Evolutionary conservation across 2,888 invertebrate species (phyloP), one percentile per base, ranked within the genome.

Genomic region (Synergus umbraculus): DNA sequence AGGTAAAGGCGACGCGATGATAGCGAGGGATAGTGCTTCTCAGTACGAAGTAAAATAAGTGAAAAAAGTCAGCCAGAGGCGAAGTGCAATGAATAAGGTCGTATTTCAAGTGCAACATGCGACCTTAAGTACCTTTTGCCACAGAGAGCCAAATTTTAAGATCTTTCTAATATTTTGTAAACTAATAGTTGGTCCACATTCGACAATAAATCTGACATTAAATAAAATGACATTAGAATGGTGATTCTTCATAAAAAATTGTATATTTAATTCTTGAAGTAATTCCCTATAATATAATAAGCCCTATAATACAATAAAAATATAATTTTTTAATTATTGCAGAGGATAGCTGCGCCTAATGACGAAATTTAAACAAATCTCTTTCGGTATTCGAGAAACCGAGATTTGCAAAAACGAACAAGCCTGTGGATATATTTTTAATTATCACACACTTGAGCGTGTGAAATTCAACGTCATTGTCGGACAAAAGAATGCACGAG

Each of bases 391-490:
- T 58, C 9, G 9, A 58, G 73, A 54, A 73, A 49, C 13, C 4
- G 41, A 54, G 22, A 29, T 41, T n/a, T 49, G 7, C 13, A 69
- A 69, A 69, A 49, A 13, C 4, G 73, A 37, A n/a, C 18, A 43
- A 5, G 22, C 63, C 46, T 46, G 46, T 46, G n/a, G 41, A 73
- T 54, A 58, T n/a, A 29, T 29, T 41, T 54, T 37, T 73, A 73
- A 73, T 73, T 73, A 73, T 73, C 9, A 73, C 9, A 73, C 73
- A 37, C 73, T n/a, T n/a, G 54, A 54, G 54, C 85, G 86, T 86
- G 86, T 81, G 86, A 86, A 86, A 85, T 77, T 79, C 79, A 67
- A 46, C 82, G 83, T 82, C 83, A 85, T 85, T 85, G 85, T 86
- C 81, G 77, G 77, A 65, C 13, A 41, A 66, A 79, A 65, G 79